Evolutionary conservation across 2,888 invertebrate genomes (phyloP), one percentile per base, ranked within the genome.

Genomic region (Metalampra italica): DNA sequence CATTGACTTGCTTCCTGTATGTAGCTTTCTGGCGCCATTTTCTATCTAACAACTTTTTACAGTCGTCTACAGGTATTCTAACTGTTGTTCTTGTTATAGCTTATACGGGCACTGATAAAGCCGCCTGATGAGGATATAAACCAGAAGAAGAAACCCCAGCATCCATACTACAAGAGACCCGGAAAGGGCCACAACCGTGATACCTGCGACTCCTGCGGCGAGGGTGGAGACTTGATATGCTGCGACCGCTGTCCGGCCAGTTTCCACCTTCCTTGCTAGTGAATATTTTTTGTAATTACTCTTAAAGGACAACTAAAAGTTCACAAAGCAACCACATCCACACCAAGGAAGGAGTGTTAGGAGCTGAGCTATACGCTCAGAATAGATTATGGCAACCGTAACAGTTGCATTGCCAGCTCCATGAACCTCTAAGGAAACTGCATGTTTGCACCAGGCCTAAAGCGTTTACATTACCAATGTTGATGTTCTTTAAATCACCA

Each of bases 221-320:
- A 98, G 89, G 97, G 97, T 32, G 98, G 98, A 2, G 97, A 97
- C 79, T 89, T 99, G 36, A 93, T 99, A 51, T 98, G 98, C 81
- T 99, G 98, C 78, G 98, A 98, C 80, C 94, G 94, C 56, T 99
- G 98, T 68, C 97, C 98, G 0, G 96, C 97, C 30, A 97, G 98
- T 55, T 99, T 98, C 84, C 98, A 99, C 88, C 91, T 98, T 51
- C 93, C 95, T 63, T 99, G 98, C 93, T 97, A 98, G 97, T 98
- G 85, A 93, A 93, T 90, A 62, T 30, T 4, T 5, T 22, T 22
- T 22, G 22, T 22, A 22, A 3, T 22, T 22, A 22, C 1, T 7
- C 42, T 12, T 13, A 7, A 30, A 30, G 5, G 5, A 7, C 30
- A 7, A 30, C 9, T 30, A 30, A 7, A 30, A 30, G 9, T 5